Percentiles rank a stretch among this genome's conserved stretches.
phyloP scores from a whole-genome alignment of 2,888 invertebrate species.

The Zonitis immaculata region DNA sequence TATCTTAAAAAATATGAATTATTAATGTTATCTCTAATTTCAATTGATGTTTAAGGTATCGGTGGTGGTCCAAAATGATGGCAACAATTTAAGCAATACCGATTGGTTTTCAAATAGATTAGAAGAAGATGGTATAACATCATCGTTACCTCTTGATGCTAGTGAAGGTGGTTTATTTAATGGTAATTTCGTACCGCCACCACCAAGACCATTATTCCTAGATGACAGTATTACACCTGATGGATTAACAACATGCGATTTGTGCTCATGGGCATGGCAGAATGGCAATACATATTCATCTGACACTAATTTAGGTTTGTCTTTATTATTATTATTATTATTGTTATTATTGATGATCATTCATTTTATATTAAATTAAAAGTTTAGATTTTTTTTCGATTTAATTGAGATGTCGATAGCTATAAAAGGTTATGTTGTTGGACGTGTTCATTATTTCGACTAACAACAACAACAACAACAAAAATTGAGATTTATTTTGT shows the following conservation, averaged over 20 bases:
- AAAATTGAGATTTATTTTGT: neutral
- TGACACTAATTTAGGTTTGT: constrained; percentile 59
- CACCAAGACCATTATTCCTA: constrained; percentile 62
- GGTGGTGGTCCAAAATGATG: constrained; percentile 21
- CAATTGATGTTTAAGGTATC: too few species aligned
- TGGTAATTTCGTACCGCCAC: constrained; percentile 60
- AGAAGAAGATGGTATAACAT: constrained; percentile 29
- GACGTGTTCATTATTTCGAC: neutral
- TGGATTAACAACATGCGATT: constrained; percentile 68
- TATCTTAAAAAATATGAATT: too few species aligned
- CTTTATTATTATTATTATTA: too few species aligned
- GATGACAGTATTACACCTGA: constrained; percentile 61
- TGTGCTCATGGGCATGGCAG: constrained; percentile 69
- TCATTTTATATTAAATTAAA: neutral
- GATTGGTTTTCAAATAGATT: constrained; percentile 28
- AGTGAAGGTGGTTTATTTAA: constrained; percentile 45
- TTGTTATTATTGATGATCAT: too few species aligned
- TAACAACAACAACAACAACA: neutral
- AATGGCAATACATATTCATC: constrained; percentile 47
- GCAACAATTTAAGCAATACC: constrained; percentile 26
- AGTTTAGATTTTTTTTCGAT: neutral
- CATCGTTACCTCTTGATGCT: constrained; percentile 35
- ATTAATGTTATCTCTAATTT: too few species aligned
- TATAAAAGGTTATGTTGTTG: constrained; percentile 1
- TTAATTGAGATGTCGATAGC: constrained; percentile 2